Evolutionary conservation across 1,140 invertebrate genomes (phyloP), one percentile per base, ranked within the genome.

Genomic region (Zaprionus lachaisei): DNA sequence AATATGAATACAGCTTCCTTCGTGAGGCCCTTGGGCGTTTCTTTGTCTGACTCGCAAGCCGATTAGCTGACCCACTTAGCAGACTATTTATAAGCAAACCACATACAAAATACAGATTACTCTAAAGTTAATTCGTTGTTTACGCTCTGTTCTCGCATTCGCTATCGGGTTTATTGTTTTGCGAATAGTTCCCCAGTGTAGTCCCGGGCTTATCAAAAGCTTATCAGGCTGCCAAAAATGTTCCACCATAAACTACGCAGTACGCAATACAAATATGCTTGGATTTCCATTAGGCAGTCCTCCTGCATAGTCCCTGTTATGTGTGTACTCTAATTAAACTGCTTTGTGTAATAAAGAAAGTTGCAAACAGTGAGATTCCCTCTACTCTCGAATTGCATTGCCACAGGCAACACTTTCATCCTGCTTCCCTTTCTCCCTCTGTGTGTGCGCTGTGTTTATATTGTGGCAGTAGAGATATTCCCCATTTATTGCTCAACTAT

Each of bases 31-130:
- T 41, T 41, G 38, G 38, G 1, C 24, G 4, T 26, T 24, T 41
- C 38, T 41, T 41, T 17, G n/a, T 47, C 41, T 20, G 41, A n/a
- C n/a, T 47, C n/a, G 41, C 9, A 44, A 67, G 54, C 24, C 22
- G 69, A 64, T 71, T 71, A 57, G 69, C 31, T 71, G 61, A 71
- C 69, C 69, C 31, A 71, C n/a, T 71, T 71, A 56, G 5, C 7
- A 14, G 34, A 15, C 61, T 65, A 65, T 71, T 71, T 65, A 64
- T 71, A 65, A 64, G 61, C 51, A 65, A 64, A 56, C 24, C 41
- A 49, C 34, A 54, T 61, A 34, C 24, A 28, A 26, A 55, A 54
- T 38, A 51, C 28, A 47, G 41, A 28, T 70, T 63, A 41, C 62
- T 55, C 24, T 22, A 55, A 69, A 58, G 31, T 55, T 49, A 54